Evolutionary conservation across 1,140 invertebrate genomes (phyloP), one percentile per base, ranked within the genome.

Genomic region (Pseudomyrmex dendroicus): DNA sequence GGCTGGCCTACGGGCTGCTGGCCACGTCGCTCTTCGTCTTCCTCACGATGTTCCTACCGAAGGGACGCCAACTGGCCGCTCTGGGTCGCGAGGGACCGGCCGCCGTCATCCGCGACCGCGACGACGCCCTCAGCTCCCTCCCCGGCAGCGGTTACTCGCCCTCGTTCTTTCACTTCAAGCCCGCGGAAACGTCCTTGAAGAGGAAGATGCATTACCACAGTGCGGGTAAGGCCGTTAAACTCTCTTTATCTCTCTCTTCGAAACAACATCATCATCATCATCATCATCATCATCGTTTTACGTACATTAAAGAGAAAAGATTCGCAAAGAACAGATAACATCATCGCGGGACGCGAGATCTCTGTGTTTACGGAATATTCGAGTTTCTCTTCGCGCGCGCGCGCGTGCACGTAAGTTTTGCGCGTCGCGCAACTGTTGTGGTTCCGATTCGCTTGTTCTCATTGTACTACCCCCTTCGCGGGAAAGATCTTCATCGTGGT

Each of bases 21-120:
- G 95, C 96, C 46, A 98, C 97, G 7, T 96, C 97, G 44, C 95
- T 96, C 1, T 95, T 98, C 10, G 96, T 98, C 12, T 98, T 99
- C 92, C 95, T 98, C 63, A 96, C 98, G 12, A 98, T 99, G 98
- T 99, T 99, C 93, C 96, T 98, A 93, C 98, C 98, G 2, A 98
- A 98, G 94, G 97, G 97, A 57, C 95, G 98, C n/a, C 98, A 98
- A 86, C 93, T 99, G 90, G 97, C 98, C 0, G 98, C 98, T 9
- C 96, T 98, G 95, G 98, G 98, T 15, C 97, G 97, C 84, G 97
- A 97, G 89, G 90, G 89, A 15, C 85, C 90, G 17, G 86, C 86
- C 0, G 90, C 90, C 5, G 94, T 92, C 10, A 92, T 92, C 22
- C 87, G 88, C 15, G 95, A 96, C 85, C 92, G 93, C 73, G 92